Evolutionary conservation across 92 coral and sea anemone species (phyloP), one percentile per base, ranked within the genome.

Genomic region (Epizoanthus illoricatus): DNA sequence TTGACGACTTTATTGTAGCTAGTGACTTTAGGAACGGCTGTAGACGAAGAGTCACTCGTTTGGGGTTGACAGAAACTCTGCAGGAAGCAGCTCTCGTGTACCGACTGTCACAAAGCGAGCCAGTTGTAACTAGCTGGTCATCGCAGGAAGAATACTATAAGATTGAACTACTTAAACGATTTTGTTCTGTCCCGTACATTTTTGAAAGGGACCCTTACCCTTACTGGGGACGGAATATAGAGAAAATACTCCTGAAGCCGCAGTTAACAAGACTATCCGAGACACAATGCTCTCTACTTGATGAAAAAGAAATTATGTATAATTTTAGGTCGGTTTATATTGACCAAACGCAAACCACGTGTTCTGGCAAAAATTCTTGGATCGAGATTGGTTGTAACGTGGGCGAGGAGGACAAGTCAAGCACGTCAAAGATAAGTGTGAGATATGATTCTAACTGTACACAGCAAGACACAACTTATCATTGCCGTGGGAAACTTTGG

Each of bases 191-290:
- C 65, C 71, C 75, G 69, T 87, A 82, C 24, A 65, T 92, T n/a
- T 92, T 90, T 23, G 71, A n/a, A 47, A 85, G 43, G n/a, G 97
- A 90, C 58, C 91, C 94, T 63, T 88, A 78, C 43, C 97, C 97
- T 4, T 63, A 81, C 58, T 92, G 97, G 97, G 97, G 97, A 5
- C 74, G 97, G 71, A 92, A 92, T 71, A 86, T 92, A 33, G 97
- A 92, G 45, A 92, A 92, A 79, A 71, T 92, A 59, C 17, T 88
- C 4, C 81, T 83, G 43, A 85, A 73, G 70, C 69, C 47, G 4
- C 68, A 56, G 55, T 47, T 83, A 40, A 45, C 85, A 6, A 24
- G 36, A 10, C 80, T 79, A 62, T 19, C 81, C 5, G 74, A 71
- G 20, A 75, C 65, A 54, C 71, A 76, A 62, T 92, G 96, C 33